These are phyloP conservation scores for Troides oblongomaculatus DNA, from an alignment of 2,888 invertebrate genomes.

Conservation along the genomic window DNA sequence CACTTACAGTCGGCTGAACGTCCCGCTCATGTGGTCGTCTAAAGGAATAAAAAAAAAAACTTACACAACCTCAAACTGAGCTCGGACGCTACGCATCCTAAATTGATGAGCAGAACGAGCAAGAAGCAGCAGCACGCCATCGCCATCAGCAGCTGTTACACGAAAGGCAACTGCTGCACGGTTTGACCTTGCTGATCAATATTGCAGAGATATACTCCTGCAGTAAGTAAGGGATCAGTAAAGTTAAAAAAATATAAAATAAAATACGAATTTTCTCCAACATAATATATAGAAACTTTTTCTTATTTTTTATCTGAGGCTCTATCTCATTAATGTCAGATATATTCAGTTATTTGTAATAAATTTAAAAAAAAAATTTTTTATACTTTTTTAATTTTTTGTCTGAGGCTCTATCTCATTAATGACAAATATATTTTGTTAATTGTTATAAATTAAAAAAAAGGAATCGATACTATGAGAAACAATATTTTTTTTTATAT, in stretches of 20 bases:
- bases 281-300: constrained; percentile 40
- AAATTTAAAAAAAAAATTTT: not conserved
- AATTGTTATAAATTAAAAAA: too few relatives aligned
- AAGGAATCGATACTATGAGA: too few relatives aligned
- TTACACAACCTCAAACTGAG: constrained; percentile 65
- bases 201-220: constrained; percentile 72
- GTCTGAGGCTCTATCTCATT: too few relatives aligned
- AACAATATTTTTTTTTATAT: too few relatives aligned
- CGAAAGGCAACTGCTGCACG: constrained; percentile 48
- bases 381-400: too few relatives aligned
- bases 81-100: constrained; percentile 59
- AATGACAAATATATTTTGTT: too few relatives aligned
- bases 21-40: too few relatives aligned
- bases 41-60: constrained; percentile 30
- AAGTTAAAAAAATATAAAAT: constrained; percentile 62
- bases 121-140: constrained; percentile 50
- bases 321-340: too few relatives aligned
- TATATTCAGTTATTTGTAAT: not conserved
- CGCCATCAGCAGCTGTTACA: constrained; percentile 41
- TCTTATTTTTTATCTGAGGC: not conserved
- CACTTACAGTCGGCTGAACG: too few relatives aligned
- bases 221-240: constrained; percentile 66
- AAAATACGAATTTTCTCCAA: constrained; percentile 66
- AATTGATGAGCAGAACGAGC: constrained; percentile 50
- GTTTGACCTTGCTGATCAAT: constrained; percentile 57